phyloP scores from a whole-genome alignment of 2,113 vertebrate genomes.

The Dendrocopos noguchii region DNA sequence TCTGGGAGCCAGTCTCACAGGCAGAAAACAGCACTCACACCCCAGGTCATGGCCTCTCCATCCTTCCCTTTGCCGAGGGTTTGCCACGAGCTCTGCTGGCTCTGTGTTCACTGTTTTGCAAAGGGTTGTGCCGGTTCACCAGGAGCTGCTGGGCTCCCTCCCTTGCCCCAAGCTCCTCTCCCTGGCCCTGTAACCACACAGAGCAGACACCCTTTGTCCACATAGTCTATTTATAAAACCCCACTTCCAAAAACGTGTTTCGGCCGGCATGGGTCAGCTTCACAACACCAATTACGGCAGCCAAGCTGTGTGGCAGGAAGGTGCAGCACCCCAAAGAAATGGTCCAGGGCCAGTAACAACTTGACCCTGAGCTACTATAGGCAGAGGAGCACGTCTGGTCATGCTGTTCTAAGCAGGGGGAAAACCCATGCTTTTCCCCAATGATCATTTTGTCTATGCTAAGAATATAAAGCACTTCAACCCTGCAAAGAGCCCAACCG shows the following conservation, averaged over 20 bases:
- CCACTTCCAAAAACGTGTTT: constrained; percentile 22
- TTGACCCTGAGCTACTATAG: background rate
- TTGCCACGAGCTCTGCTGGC: background rate
- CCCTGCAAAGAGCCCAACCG: background rate
- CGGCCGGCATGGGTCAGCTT: background rate
- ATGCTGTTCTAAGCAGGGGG: background rate
- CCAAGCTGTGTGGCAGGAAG: background rate
- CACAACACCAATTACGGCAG: constrained; percentile 7
- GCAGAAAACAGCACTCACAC: constrained; percentile 30
- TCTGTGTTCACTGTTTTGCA: accelerated
- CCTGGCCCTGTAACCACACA: background rate
- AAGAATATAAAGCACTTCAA: constrained; percentile 18
- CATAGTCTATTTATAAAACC: constrained; percentile 36
- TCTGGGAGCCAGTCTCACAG: constrained; percentile 27
- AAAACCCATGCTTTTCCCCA: background rate
- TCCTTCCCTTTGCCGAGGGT: background rate
- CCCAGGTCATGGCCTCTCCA: background rate
- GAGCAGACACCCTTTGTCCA: constrained; percentile 22
- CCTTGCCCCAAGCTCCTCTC: background rate
- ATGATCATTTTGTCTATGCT: background rate
- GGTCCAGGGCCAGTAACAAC: constrained; percentile 43
- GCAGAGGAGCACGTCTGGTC: constrained; percentile 5
- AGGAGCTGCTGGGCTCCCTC: background rate
- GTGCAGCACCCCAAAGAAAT: background rate
- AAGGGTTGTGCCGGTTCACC: background rate